These are phyloP conservation scores for Hephaestus fuliginosus DNA, from an alignment of 2,797 vertebrate species.

Conservation along the genomic window DNA sequence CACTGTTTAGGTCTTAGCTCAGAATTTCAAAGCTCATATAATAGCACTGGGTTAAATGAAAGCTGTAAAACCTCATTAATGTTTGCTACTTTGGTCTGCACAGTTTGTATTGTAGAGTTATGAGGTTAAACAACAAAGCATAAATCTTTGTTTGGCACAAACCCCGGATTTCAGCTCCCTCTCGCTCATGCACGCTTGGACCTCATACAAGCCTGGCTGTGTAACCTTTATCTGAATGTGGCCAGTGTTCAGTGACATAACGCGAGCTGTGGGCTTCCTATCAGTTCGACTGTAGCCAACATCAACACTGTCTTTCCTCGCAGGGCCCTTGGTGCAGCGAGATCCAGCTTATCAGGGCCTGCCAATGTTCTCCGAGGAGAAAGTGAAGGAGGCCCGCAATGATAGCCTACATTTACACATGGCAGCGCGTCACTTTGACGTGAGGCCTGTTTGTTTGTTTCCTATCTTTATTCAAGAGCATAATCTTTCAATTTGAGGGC, in stretches of 20 bases:
- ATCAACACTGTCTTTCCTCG: slow-evolving; percentile 62
- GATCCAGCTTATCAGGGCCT: slow-evolving; percentile 65
- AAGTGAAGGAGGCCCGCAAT: slow-evolving; percentile 41
- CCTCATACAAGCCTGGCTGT: slow-evolving; percentile 42
- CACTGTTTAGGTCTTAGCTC: slow-evolving; percentile 7
- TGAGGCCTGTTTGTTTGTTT: slow-evolving; percentile 52
- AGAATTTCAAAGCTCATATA: slow-evolving; percentile 42
- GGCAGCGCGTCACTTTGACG: slow-evolving; percentile 56
- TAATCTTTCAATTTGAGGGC: no score
- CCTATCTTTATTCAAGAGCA: no score
- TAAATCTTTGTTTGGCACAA: slow-evolving; percentile 36
- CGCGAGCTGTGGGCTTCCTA: slow-evolving; percentile 60
- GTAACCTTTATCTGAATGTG: slow-evolving; percentile 72
- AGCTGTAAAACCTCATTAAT: slow-evolving; percentile 53
- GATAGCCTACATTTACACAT: slow-evolving; percentile 50
- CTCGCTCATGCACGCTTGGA: slow-evolving; percentile 1
- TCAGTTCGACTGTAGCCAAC: slow-evolving; percentile 64
- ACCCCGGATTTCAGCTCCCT: not conserved
- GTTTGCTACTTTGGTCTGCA: slow-evolving; percentile 21
- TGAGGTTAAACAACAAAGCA: slow-evolving; percentile 26
- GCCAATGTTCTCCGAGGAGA: slow-evolving; percentile 54
- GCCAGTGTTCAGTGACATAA: slow-evolving; percentile 67
- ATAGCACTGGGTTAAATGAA: slow-evolving; percentile 37
- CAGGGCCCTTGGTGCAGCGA: slow-evolving; percentile 26
- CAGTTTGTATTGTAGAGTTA: slow-evolving; percentile 23